Evolutionary conservation across 2,113 vertebrate genomes (phyloP), one percentile per base, ranked within the genome.

Genomic region (Lepus americanus): DNA sequence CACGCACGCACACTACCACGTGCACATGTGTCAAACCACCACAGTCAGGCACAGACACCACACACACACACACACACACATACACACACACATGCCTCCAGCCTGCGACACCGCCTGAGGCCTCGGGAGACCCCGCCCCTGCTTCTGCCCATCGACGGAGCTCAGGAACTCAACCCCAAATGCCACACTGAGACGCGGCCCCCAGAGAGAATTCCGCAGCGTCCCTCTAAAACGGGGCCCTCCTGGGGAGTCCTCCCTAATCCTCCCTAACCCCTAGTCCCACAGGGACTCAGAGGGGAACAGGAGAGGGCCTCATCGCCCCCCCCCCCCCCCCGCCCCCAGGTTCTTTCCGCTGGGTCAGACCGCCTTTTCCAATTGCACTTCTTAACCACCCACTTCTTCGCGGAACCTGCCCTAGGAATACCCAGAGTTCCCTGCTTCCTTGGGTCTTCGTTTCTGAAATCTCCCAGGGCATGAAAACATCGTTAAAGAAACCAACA

Each of bases 1-100:
- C 33, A 36, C 1, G n/a, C 70, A 39, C 70, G 17, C 14, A 12
- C 9, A 20, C 27, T 33, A 36, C 9, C 0, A 12, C 19, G 5
- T 17, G 19, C 0, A 2, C 39, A 22, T 12, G 36, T 6, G 0
- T 10, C 1, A 67, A 89, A 66, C 9, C n/a, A 53, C n/a, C 29
- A 29, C 22, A 36, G 9, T 14, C 27, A 64, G 1, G 53, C 63
- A 64, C 0, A 31, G 20, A 10, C 63, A 83, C 44, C 66, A 33
- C 9, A 23, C 31, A 39, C 31, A 55, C 29, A 59, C 9, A 49
- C 11, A 61, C 33, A 33, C 39, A 9, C 19, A 29, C 10, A 36
- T 66, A 36, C 11, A 3, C 79, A 72, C 6, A 59, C 29, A 39
- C 6, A 27, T 9, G 13, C 33, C 16, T n/a, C 27, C 29, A 39